These are phyloP conservation scores for Mythimna lalbum DNA, from an alignment of 2,888 invertebrate genomes.

Conservation along the genomic window DNA sequence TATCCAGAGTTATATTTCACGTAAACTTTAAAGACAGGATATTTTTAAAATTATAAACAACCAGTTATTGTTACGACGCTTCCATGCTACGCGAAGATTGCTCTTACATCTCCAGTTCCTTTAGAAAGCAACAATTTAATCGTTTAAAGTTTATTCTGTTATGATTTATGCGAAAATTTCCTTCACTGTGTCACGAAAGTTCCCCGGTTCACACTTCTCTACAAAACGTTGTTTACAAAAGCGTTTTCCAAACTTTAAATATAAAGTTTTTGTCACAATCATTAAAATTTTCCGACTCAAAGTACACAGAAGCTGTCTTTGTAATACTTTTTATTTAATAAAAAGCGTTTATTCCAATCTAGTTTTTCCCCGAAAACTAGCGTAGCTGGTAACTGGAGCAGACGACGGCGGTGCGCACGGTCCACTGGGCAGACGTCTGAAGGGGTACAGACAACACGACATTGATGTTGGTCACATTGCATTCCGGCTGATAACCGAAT, in stretches of 20 bases:
- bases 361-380: neutral
- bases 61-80: too few species aligned
- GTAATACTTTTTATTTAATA: neutral
- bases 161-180: neutral
- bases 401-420: slow-evolving; percentile 6
- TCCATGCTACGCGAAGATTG: neutral
- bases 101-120: neutral
- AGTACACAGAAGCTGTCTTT: slow-evolving; percentile 4
- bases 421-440: slow-evolving; percentile 4
- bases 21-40: too few species aligned
- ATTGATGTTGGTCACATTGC: slow-evolving; percentile 15
- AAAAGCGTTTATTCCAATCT: slow-evolving; percentile 2
- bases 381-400: slow-evolving; percentile 28
- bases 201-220: neutral
- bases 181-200: neutral
- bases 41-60: too few species aligned
- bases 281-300: slow-evolving; percentile 42
- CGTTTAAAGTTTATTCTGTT: neutral
- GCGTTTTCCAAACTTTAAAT: slow-evolving; percentile 5
- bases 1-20: neutral
- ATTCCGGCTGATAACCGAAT: neutral
- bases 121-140: neutral
- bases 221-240: slow-evolving; percentile 1
- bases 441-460: slow-evolving; percentile 3
- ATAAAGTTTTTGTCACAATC: slow-evolving; percentile 11